These are phyloP conservation scores for Sus cebifrons DNA, from an alignment of 2,797 vertebrate species.

Conservation along the genomic window DNA sequence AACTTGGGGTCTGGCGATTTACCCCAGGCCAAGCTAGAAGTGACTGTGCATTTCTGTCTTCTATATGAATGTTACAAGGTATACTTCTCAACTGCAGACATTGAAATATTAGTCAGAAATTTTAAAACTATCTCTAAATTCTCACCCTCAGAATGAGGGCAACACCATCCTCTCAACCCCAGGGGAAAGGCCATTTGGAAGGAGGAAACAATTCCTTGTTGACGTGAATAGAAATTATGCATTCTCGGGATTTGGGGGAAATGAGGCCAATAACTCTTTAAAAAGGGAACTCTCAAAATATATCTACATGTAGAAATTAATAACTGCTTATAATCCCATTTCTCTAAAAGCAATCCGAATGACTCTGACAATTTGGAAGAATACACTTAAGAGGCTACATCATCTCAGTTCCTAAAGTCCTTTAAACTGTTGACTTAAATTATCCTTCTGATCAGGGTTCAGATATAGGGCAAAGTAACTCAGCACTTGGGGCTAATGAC, in stretches of 20 bases:
- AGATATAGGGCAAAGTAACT: neutral
- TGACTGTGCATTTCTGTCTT: conserved; percentile 2
- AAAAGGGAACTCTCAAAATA: conserved; percentile 32
- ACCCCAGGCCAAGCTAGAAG: neutral
- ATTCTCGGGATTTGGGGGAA: conserved; percentile 26
- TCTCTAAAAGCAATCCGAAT: conserved; percentile 23
- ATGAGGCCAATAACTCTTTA: neutral
- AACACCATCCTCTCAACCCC: neutral
- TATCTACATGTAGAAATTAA: conserved; percentile 12
- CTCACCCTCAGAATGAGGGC: neutral
- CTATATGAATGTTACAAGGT: neutral
- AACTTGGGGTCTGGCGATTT: neutral
- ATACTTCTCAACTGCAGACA: neutral
- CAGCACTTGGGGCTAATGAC: neutral
- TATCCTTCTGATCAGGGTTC: neutral
- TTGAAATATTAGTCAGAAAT: conserved; percentile 17
- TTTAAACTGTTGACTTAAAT: conserved; percentile 10
- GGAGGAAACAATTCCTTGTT: neutral
- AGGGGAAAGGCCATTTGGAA: neutral
- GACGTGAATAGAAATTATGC: neutral
- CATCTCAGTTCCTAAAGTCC: neutral
- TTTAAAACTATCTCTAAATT: neutral
- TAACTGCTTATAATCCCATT: neutral
- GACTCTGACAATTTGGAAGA: neutral
- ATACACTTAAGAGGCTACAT: neutral